These are phyloP conservation scores for Epinephelus moara DNA, from an alignment of 2,113 vertebrate genomes.

Conservation along the genomic window DNA sequence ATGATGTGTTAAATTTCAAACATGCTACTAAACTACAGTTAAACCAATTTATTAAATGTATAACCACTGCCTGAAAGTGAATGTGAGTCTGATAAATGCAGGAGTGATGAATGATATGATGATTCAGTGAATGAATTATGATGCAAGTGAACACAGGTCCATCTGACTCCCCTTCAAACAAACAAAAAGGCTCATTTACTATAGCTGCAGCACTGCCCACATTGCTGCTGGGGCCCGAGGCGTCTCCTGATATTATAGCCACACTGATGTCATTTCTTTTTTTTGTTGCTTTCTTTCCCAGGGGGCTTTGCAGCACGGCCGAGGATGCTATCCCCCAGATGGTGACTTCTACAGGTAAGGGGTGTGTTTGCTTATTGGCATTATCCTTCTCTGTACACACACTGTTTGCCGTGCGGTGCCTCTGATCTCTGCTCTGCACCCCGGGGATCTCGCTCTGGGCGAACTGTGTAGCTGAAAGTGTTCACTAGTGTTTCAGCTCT, in stretches of 20 bases:
- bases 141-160: slow-evolving; percentile 10
- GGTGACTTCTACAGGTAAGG: slow-evolving; percentile 70
- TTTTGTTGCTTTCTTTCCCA: slow-evolving; percentile 31
- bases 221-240: slow-evolving; percentile 36
- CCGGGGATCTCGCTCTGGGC: slow-evolving; percentile 18
- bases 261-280: slow-evolving; percentile 40
- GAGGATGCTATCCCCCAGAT: slow-evolving; percentile 58
- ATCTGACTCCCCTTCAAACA: neutral
- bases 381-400: neutral
- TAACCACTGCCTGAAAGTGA: neutral
- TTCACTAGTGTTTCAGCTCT: slow-evolving; percentile 27
- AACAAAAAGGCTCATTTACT: slow-evolving; percentile 13
- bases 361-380: neutral
- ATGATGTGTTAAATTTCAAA: neutral
- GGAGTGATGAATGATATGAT: neutral
- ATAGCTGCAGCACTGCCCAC: slow-evolving; percentile 35
- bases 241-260: slow-evolving; percentile 26
- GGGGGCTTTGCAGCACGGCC: slow-evolving; percentile 58
- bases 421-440: slow-evolving; percentile 41
- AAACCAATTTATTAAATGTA: neutral
- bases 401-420: neutral
- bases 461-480: slow-evolving; percentile 21
- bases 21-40: neutral
- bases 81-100: neutral
- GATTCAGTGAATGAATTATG: slow-evolving; percentile 16